Evolutionary conservation across 1,140 invertebrate species (phyloP), one percentile per base, ranked within the genome.

Genomic region (Tetraneura akinire): DNA sequence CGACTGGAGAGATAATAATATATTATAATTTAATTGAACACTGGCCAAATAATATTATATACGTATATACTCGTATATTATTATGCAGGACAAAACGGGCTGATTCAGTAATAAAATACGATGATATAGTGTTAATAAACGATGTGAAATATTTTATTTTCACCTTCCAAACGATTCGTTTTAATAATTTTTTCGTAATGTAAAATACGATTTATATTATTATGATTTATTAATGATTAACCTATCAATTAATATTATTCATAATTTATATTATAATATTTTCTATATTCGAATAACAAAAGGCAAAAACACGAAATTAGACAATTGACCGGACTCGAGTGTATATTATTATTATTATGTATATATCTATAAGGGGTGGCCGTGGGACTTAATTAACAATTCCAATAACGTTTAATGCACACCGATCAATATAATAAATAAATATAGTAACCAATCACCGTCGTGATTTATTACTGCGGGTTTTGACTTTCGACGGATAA

Each of bases 351-450:
- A 26, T 32, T n/a, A n/a, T n/a, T n/a, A n/a, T n/a, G n/a, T n/a
- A n/a, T n/a, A n/a, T n/a, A n/a, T n/a, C n/a, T n/a, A n/a, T n/a
- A n/a, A n/a, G n/a, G n/a, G n/a, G n/a, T n/a, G n/a, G n/a, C n/a
- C n/a, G n/a, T 49, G 23, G 53, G 32, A 26, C 53, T 78, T 51
- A 78, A 78, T 78, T 78, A 78, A 78, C 74, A 13, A 60, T 62
- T 78, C 74, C 55, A 26, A 60, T 29, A 78, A 60, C 55, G 74
- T 62, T 62, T 78, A 62, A 78, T 60, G 73, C 26, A 47, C 37
- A 68, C 64, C 64, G 51, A 74, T 74, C 71, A n/a, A 74, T 68
- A 68, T 47, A 32, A 29, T 21, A 42, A 23, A 57, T 23, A 62
- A 60, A n/a, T n/a, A n/a, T n/a, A 42, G 16, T 76, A 53, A 78